These are phyloP conservation scores for Scleropages formosus DNA, from an alignment of 2,797 vertebrate species.

Conservation along the genomic window DNA sequence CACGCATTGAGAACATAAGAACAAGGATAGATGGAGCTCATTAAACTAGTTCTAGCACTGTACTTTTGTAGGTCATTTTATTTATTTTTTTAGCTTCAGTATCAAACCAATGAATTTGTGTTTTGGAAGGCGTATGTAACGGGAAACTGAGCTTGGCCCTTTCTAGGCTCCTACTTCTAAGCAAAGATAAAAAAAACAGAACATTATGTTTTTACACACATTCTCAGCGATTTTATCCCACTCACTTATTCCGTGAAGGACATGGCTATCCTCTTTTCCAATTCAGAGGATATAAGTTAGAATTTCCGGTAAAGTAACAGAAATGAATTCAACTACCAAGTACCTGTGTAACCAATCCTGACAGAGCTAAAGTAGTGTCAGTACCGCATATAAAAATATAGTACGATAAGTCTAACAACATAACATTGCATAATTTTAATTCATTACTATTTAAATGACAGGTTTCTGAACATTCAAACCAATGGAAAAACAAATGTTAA, in stretches of 20 bases:
- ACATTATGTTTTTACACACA: slow-evolving; percentile 37
- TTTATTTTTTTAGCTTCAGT: too few species aligned
- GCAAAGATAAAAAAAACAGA: slow-evolving; percentile 26
- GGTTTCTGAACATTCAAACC: too few species aligned
- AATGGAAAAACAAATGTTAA: too few species aligned
- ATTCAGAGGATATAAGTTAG: slow-evolving; percentile 44
- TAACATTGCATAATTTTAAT: too few species aligned
- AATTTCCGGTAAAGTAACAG: slow-evolving; percentile 41
- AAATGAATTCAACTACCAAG: slow-evolving; percentile 51
- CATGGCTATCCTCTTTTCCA: slow-evolving; percentile 35
- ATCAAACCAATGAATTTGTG: too few species aligned
- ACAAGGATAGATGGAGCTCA: not conserved
- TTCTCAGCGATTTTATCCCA: slow-evolving; percentile 12
- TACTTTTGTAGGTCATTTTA: too few species aligned
- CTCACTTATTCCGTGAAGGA: slow-evolving; percentile 31
- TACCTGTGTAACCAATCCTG: slow-evolving; percentile 25
- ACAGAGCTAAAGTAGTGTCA: not conserved
- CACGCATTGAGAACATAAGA: slow-evolving; percentile 3
- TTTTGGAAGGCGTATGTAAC: too few species aligned
- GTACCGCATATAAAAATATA: not conserved
- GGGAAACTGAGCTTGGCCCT: too few species aligned
- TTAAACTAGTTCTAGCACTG: too few species aligned
- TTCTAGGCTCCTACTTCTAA: too few species aligned
- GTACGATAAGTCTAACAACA: too few species aligned
- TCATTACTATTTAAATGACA: too few species aligned